A percentile compares a stretch with the other conserved stretches of the same genome.
Conservation (phyloP, 2,888 invertebrate species). For the Oscheius sp. region DNA sequence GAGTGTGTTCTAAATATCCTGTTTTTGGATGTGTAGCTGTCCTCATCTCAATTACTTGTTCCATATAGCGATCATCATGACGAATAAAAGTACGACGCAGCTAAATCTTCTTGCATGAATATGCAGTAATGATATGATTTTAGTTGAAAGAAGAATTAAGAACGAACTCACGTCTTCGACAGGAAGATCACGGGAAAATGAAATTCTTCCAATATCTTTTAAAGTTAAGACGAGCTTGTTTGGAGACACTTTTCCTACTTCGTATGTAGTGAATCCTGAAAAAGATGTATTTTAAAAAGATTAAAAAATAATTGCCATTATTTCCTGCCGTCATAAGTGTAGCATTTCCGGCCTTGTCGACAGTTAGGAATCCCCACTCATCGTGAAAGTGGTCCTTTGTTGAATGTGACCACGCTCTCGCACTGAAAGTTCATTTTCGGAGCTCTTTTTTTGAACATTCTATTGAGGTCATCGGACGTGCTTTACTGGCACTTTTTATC, state of each 20-base stretch:
- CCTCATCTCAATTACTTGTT: constrained; percentile 69
- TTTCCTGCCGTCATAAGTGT: constrained; percentile 71
- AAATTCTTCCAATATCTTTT: constrained; percentile 70
- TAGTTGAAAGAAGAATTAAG: not conserved
- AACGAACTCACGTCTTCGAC: constrained; percentile 68
- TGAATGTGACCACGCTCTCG: constrained; percentile 70
- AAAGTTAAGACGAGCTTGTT: constrained; percentile 68
- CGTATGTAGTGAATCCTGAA: constrained; percentile 70
- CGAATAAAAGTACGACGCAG: constrained; percentile 69
- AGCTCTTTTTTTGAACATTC: not conserved
- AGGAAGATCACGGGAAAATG: constrained; percentile 70
- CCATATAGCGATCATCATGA: constrained; percentile 70
- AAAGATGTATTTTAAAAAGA: not conserved
- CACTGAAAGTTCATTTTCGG: constrained; percentile 50
- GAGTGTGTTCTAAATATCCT: constrained; percentile 69
- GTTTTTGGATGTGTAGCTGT: constrained; percentile 69
- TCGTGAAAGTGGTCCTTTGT: constrained; percentile 71
- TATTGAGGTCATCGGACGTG: constrained; percentile 9
- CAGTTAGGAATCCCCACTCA: constrained; percentile 70
- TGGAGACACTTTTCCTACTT: constrained; percentile 65
- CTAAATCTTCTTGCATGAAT: constrained; percentile 48
- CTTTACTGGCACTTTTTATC: not conserved
- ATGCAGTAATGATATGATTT: not conserved
- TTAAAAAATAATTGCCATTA: constrained; percentile 57
- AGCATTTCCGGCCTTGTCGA: constrained; percentile 67